Evolutionary conservation across 1,140 invertebrate genomes (phyloP), one percentile per base, ranked within the genome.

Genomic region (Bradynema listronoti): DNA sequence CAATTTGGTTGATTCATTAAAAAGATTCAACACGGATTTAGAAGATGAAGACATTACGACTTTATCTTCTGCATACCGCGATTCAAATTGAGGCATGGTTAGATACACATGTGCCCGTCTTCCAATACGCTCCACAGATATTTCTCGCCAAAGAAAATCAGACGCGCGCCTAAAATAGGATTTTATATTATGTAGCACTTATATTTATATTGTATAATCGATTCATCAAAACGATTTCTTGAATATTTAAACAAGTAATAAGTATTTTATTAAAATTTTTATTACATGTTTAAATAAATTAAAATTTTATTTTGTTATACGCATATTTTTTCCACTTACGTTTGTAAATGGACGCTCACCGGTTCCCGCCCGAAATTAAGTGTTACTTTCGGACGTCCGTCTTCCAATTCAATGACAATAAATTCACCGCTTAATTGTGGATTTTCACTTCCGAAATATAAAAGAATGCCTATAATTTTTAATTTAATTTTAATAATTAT

Each of bases 281-380:
- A n/a, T n/a, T n/a, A n/a, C n/a, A n/a, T n/a, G n/a, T n/a, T n/a
- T n/a, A n/a, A n/a, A n/a, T n/a, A n/a, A n/a, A n/a, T n/a, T n/a
- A 9, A 43, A 43, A 43, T 43, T 43, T 43, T 39, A 39, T 43
- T 27, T 19, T 22, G 27, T 39, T 43, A 27, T 6, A 6, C 27
- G 22, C 3, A 22, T 39, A 39, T 39, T 11, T 6, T 22, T 22
- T 6, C 11, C 46, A 60, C 67, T 50, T 55, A 63, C 5, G 56
- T 66, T 45, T 86, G 84, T 63, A 83, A 86, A 24, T 86, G 85
- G 39, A 90, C 85, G 59, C 83, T 84, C 32, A 86, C 84, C 0
- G 86, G 83, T 19, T 88, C 89, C 62, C 88, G 87, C 16, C 93
- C 93, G 41, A 96, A 82, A 75, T 96, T 88, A 63, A 91, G 84